These are phyloP conservation scores for Notechis scutatus DNA, from an alignment of 2,113 vertebrate genomes.

Conservation along the genomic window DNA sequence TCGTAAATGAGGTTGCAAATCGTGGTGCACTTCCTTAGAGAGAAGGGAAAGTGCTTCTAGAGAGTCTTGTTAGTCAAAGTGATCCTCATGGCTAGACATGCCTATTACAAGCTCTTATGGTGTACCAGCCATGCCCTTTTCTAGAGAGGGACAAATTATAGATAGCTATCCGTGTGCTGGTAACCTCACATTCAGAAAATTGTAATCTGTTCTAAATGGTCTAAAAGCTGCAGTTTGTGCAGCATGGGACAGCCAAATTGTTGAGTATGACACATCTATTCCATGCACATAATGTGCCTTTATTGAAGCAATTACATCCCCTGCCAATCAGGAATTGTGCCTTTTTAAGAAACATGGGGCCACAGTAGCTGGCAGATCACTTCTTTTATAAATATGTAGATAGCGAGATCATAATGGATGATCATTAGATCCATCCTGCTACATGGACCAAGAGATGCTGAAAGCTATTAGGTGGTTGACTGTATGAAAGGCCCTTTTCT, in stretches of 20 bases:
- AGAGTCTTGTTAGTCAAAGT: background rate
- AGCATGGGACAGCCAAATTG: background rate
- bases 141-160: background rate
- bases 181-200: background rate
- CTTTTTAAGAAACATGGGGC: background rate
- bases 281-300: background rate
- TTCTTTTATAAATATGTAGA: background rate
- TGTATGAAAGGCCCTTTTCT: background rate
- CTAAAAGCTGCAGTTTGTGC: background rate
- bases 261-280: background rate
- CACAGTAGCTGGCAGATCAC: background rate
- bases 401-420: background rate
- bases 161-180: background rate
- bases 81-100: background rate
- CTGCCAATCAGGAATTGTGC: background rate
- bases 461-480: background rate
- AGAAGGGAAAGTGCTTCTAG: background rate
- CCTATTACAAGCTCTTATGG: background rate
- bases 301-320: background rate
- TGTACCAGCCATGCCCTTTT: background rate
- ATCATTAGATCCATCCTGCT: background rate
- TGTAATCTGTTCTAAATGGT: background rate
- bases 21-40: background rate
- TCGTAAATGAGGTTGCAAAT: background rate
- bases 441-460: background rate